Conservation (phyloP, 2,113 vertebrate species). For the Bufo gargarizans region DNA sequence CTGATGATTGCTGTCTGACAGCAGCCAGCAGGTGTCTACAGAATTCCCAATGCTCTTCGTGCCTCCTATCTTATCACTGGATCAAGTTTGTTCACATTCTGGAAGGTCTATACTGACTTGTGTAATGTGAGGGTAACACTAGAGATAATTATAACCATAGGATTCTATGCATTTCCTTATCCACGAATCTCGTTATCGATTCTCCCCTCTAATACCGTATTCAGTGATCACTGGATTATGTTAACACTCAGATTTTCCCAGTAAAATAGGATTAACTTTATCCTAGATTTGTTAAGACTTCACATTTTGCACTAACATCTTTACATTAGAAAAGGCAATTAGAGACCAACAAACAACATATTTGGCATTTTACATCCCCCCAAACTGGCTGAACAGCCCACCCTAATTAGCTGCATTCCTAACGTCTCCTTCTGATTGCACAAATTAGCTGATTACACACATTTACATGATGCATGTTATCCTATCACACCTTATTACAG, state of each 20-base stretch:
- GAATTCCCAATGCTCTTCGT: neutral
- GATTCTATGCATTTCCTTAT: neutral
- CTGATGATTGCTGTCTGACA: slow-evolving; percentile 1
- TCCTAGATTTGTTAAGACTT: neutral
- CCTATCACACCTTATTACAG: slow-evolving; percentile 37
- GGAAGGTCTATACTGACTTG: neutral
- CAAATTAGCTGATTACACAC: slow-evolving; percentile 43
- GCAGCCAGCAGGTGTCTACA: neutral
- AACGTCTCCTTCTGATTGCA: slow-evolving; percentile 15
- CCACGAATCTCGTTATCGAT: neutral
- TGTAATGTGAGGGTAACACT: neutral
- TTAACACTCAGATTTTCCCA: neutral
- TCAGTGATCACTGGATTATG: neutral
- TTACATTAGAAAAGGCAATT: slow-evolving; percentile 12
- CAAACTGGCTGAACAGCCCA: slow-evolving; percentile 21
- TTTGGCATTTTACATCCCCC: slow-evolving; percentile 24
- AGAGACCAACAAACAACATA: neutral
- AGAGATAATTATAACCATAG: slow-evolving; percentile 20
- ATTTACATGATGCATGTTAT: slow-evolving; percentile 36
- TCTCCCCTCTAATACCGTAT: neutral
- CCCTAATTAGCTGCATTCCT: slow-evolving; percentile 37
- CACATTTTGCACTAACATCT: neutral
- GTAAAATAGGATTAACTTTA: neutral
- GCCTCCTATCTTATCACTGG: slow-evolving; percentile 18
- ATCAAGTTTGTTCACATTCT: slow-evolving; percentile 33